Conservation (phyloP, 2,797 vertebrate genomes). For the Lophius americanus region DNA sequence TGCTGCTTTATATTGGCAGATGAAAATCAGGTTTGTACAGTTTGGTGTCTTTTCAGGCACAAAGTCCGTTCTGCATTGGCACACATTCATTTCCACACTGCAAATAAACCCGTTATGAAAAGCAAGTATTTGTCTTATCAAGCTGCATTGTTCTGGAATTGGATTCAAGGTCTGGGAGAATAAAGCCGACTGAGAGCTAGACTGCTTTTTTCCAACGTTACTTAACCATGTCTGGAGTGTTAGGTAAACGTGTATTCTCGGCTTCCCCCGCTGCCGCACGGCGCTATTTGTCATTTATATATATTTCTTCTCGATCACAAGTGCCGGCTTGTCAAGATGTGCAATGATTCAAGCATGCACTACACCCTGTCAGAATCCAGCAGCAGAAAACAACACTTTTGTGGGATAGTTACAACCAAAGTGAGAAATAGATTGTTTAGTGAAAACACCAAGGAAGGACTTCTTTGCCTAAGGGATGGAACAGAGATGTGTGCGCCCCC, state of each 20-base stretch:
- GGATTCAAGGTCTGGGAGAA: background rate
- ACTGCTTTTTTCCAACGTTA: background rate
- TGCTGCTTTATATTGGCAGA: slow-evolving; percentile 14
- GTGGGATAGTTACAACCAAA: slow-evolving; percentile 63
- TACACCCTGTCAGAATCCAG: slow-evolving; percentile 60
- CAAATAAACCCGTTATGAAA: background rate
- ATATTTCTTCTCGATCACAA: slow-evolving; percentile 15
- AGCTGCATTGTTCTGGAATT: background rate
- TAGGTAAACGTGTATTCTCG: background rate
- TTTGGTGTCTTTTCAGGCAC: background rate
- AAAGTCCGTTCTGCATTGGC: background rate
- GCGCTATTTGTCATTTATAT: slow-evolving; percentile 11
- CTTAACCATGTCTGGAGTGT: background rate
- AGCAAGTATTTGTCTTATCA: background rate
- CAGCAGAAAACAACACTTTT: slow-evolving; percentile 48
- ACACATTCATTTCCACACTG: background rate
- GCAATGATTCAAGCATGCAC: slow-evolving; percentile 53
- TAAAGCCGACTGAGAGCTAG: background rate
- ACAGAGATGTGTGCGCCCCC: slow-evolving; percentile 48
- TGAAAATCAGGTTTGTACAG: slow-evolving; percentile 11
- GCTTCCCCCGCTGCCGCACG: background rate
- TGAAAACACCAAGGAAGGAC: slow-evolving; percentile 69
- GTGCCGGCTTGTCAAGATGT: slow-evolving; percentile 37
- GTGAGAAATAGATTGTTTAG: slow-evolving; percentile 70
- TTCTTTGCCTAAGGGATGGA: slow-evolving; percentile 65